A percentile compares a stretch with the other conserved stretches of the same genome.
phyloP scores from a whole-genome alignment of 2,113 vertebrate species.

The Columba livia region DNA sequence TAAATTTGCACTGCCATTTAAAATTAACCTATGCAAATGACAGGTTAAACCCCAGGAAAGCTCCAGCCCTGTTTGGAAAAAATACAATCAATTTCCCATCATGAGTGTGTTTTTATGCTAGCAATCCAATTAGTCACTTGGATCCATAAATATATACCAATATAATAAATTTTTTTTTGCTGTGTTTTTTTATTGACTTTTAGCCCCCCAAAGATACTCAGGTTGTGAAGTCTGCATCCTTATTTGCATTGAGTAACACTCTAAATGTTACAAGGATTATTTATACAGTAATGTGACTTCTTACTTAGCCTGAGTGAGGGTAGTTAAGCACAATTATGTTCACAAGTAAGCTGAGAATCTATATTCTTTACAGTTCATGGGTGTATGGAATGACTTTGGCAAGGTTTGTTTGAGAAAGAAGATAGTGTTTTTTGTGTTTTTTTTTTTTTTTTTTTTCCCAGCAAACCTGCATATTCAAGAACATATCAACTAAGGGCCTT shows the following conservation, averaged over 20 bases:
- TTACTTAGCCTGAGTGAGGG: background rate
- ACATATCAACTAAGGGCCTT: background rate
- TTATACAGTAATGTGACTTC: background rate
- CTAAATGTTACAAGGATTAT: background rate
- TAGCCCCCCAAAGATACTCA: background rate
- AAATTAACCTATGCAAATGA: conserved; percentile 96
- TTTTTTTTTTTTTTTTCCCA: background rate
- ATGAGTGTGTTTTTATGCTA: conserved; percentile 54
- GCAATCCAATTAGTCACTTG: conserved; percentile 47
- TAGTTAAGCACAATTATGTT: background rate
- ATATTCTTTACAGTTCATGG: background rate
- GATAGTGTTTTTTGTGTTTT: too few relatives aligned
- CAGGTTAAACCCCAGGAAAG: conserved; percentile 78
- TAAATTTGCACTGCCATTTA: conserved; percentile 92
- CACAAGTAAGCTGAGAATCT: background rate
- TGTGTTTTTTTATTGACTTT: background rate
- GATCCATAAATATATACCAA: conserved; percentile 13
- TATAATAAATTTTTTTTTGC: background rate
- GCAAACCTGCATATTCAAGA: background rate
- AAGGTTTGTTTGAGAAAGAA: background rate
- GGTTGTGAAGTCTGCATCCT: background rate
- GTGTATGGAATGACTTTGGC: background rate
- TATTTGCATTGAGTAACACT: background rate
- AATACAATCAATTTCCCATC: conserved; percentile 67
- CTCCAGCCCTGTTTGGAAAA: conserved; percentile 42